These are phyloP conservation scores for Muricea muricata DNA, from an alignment of 92 coral and sea anemone genomes.

Conservation along the genomic window DNA sequence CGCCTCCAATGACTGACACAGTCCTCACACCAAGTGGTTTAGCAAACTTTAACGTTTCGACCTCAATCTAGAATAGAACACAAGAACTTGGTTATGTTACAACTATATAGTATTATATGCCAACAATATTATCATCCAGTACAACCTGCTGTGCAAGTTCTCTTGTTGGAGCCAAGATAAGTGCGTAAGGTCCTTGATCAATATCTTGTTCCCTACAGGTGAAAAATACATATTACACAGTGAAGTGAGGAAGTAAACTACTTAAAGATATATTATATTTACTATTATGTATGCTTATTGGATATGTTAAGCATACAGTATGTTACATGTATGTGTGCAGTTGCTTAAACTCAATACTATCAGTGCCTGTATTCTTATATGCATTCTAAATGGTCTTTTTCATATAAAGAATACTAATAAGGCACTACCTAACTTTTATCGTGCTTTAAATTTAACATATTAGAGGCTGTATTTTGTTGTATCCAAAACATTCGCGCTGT, in stretches of 20 bases:
- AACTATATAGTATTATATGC: neutral
- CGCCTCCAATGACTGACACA: conserved; percentile 99
- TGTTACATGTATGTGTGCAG: too few relatives aligned
- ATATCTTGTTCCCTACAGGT: conserved; percentile 81
- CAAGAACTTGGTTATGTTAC: neutral
- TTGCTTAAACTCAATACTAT: too few relatives aligned
- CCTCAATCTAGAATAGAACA: conserved; percentile 79
- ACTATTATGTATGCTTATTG: too few relatives aligned
- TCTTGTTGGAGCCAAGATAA: conserved; percentile 95
- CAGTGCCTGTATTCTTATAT: too few relatives aligned
- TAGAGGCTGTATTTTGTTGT: too few relatives aligned
- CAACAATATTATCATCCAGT: neutral
- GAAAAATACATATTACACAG: too few relatives aligned
- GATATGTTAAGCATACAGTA: too few relatives aligned
- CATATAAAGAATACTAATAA: too few relatives aligned
- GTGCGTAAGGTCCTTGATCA: conserved; percentile 95
- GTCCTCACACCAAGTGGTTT: conserved; percentile 93
- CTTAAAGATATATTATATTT: neutral
- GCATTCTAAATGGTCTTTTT: too few relatives aligned
- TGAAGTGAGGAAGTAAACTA: neutral
- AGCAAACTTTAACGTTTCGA: conserved; percentile 86
- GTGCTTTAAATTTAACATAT: too few relatives aligned
- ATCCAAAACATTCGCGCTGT: too few relatives aligned
- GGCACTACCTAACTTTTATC: too few relatives aligned
- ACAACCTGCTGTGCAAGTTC: conserved; percentile 96